Percentiles rank a stretch among this genome's conserved stretches.
These are phyloP conservation scores for Trinectes maculatus DNA, from an alignment of 2,113 vertebrate species.

Conservation along the genomic window DNA sequence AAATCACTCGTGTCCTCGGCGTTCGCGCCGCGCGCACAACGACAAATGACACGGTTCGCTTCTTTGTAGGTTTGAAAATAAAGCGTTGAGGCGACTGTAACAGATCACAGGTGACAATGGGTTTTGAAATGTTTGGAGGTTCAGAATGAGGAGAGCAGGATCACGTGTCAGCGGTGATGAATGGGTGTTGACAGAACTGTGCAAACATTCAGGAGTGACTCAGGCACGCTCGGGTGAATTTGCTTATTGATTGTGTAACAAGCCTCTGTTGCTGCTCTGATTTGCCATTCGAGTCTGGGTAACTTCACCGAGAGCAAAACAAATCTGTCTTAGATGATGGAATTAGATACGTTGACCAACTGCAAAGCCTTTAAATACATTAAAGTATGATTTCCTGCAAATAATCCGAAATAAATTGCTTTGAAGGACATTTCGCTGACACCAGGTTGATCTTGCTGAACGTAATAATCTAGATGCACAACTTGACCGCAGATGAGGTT, in stretches of 20 bases:
- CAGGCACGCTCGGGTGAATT: constrained; percentile 1
- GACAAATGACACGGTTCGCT: too few species aligned
- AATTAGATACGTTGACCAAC: constrained; percentile 3
- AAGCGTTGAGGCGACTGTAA: constrained; percentile 18
- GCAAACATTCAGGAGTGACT: constrained; percentile 36
- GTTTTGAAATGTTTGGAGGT: constrained; percentile 4
- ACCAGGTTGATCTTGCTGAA: neutral
- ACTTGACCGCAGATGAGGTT: too few species aligned
- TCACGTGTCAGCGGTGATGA: constrained; percentile 11
- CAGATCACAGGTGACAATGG: constrained; percentile 2
- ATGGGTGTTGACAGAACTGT: constrained; percentile 43
- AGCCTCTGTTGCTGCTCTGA: constrained; percentile 13
- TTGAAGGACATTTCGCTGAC: neutral
- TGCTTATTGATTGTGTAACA: constrained; percentile 30
- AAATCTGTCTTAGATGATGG: neutral
- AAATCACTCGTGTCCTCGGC: neutral
- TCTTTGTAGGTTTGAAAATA: constrained; percentile 13
- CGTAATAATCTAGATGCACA: too few species aligned
- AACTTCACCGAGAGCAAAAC: constrained; percentile 6
- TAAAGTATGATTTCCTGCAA: constrained; percentile 4
- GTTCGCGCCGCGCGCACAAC: too few species aligned
- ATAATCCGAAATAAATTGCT: neutral
- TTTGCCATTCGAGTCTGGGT: neutral
- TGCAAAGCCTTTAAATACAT: neutral
- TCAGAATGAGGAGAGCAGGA: constrained; percentile 14